Evolutionary conservation across 2,888 invertebrate species (phyloP).

Genomic region (Alcis repandata): DNA sequence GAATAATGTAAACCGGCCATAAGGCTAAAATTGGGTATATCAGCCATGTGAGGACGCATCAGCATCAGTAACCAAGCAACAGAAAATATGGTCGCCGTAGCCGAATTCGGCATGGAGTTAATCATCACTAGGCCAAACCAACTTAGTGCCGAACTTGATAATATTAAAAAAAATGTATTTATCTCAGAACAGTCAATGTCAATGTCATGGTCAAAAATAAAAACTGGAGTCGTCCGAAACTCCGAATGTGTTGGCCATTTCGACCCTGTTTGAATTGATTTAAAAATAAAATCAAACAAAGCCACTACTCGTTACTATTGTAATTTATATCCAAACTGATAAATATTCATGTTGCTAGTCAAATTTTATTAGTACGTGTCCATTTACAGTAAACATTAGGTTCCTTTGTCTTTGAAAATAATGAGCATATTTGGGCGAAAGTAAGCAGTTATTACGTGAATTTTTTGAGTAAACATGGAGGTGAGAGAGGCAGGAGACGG

Average conservation of each 20-base stretch:
- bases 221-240: not conserved
- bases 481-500: constrained; percentile 82
- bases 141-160: too few relatives aligned
- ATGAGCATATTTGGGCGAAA: constrained; percentile 35
- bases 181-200: not conserved
- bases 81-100: too few relatives aligned
- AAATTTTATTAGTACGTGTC: constrained; percentile 45
- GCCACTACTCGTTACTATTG: constrained; percentile 45
- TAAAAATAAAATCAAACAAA: constrained; percentile 50
- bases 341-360: constrained; percentile 43
- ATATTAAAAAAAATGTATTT: too few relatives aligned
- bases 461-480: constrained; percentile 64
- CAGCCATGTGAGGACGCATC: too few relatives aligned
- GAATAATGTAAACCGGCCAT: too few relatives aligned
- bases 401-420: constrained; percentile 41
- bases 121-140: too few relatives aligned
- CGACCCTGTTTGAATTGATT: constrained; percentile 30
- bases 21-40: too few relatives aligned
- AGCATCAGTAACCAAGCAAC: too few relatives aligned
- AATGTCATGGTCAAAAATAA: not conserved
- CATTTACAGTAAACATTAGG: constrained; percentile 28
- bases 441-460: constrained; percentile 33
- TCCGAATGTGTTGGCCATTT: constrained; percentile 67
- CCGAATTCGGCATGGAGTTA: too few relatives aligned
- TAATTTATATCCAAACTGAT: constrained; percentile 49